Base-by-base conservation (phyloP, 2,797 vertebrate genomes). In the Poecilia wingei region DNA sequence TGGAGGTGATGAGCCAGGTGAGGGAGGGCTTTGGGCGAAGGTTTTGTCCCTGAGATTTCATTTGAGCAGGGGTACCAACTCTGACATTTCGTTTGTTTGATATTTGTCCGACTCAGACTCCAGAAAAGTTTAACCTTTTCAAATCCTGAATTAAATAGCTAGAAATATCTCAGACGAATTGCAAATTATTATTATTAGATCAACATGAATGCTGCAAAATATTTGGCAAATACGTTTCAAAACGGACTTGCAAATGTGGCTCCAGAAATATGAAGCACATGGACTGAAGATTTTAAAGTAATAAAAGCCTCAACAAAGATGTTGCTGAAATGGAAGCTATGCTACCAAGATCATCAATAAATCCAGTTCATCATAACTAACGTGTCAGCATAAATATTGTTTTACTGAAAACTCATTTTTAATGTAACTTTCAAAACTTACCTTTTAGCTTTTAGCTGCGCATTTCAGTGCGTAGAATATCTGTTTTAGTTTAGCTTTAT, bases 41-140 rank as follows among this genome's bases (percentile, higher is more conserved):
- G 81, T 88, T 86, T 92, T 88, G 88, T 92, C 80, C 80, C 80
- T 90, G 91, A 92, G 90, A 93, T 95, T 94, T 94, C 79, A 92
- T 92, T 91, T 93, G 91, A 92, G 84, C 86, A 72, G 79, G 71
- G 82, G 84, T 86, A 87, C 82, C 83, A 92, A 92, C 92, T 92
- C 81, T 92, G 88, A 90, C 89, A 92, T 93, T 92, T 91, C 74
- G 88, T 91, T 87, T 90, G 90, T 93, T 93, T 93, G 87, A 88
- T 88, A 88, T 93, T 92, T 92, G 90, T 91, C 84, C 28, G 12
- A 87, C 71, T 87, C 80, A 82, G 79, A 91, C 68, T 75, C 68
- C 69, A 83, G 79, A 84, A 84, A 85, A 87, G 88, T 91, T 91
- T 87, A 84, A 92, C 91, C 88, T 93, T 91, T 91, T 79, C 77